Evolutionary conservation across 1,140 invertebrate species (phyloP), one percentile per base, ranked within the genome.

Genomic region (Brachionus sp.): DNA sequence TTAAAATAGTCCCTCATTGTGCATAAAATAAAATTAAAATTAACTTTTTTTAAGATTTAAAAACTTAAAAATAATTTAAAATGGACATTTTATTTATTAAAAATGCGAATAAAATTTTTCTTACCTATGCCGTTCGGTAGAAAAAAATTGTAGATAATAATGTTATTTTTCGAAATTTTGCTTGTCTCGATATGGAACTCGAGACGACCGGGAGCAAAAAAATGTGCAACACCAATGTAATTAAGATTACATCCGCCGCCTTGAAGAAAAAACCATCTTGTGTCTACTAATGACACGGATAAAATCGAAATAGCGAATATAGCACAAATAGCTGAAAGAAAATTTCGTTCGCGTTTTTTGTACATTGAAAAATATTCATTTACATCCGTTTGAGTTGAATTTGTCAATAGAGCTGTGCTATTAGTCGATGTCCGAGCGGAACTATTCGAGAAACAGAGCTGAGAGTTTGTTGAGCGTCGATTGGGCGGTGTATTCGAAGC

Each of bases 341-440:
- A 53, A 82, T 82, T 82, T 62, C 80, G 80, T 53, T 82, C 80
- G 6, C 77, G 77, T 39, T 80, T 62, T 80, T 80, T 80, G 33
- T 25, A 46, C 16, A 46, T 5, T 3, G 70, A 75, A 75, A 75
- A 75, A 10, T 44, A 75, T 12, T 75, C 70, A 29, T 75, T 44
- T 25, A 46, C 42, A 46, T 75, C 44, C 19, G 70, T 25, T 75
- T 46, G 37, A 46, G 70, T 12, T 46, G 70, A 46, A 25, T 42
- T 46, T 29, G 70, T 16, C 33, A 39, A 16, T 13, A 39, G 5
- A 16, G 68, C 19, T 39, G 37, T 16, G 35, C 7, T 73, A 44
- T 66, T 66, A 33, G 25, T 33, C 6, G 64, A 23, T 33, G 1
- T 25, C 5, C 33, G 9, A 37, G 64, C n/a, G 25, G 25, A 66